These are phyloP conservation scores for Nasonia longicornis DNA, from an alignment of 1,140 invertebrate genomes.

Conservation along the genomic window DNA sequence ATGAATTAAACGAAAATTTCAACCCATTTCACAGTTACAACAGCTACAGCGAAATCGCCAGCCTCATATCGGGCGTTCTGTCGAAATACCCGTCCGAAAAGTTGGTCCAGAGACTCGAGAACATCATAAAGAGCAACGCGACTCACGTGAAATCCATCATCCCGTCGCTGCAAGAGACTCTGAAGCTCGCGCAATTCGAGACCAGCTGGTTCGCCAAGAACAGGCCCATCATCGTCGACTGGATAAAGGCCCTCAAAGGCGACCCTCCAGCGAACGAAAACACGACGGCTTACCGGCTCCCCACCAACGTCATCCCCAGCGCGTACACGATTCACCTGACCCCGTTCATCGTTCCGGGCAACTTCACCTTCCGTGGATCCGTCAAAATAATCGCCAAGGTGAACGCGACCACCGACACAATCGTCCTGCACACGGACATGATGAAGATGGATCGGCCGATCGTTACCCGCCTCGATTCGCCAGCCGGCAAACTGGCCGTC, in stretches of 20 bases:
- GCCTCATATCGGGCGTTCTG: slow-evolving; percentile 49
- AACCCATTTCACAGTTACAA: slow-evolving; percentile 51
- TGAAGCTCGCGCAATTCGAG: slow-evolving; percentile 52
- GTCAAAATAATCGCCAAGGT: slow-evolving; percentile 67
- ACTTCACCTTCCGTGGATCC: slow-evolving; percentile 69
- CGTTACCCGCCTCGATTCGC: background rate
- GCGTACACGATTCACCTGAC: slow-evolving; percentile 47
- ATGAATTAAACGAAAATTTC: background rate
- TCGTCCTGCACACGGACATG: slow-evolving; percentile 70
- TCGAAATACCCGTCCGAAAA: slow-evolving; percentile 50
- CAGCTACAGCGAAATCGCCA: slow-evolving; percentile 43
- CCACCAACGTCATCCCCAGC: slow-evolving; percentile 48
- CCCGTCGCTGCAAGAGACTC: background rate
- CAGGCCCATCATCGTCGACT: slow-evolving; percentile 38
- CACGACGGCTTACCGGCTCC: slow-evolving; percentile 50
- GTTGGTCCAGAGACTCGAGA: slow-evolving; percentile 48
- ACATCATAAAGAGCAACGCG: slow-evolving; percentile 42
- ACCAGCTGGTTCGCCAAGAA: slow-evolving; percentile 45
- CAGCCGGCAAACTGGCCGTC: background rate
- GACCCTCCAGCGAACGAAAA: slow-evolving; percentile 29
- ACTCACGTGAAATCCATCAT: background rate
- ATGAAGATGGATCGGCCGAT: slow-evolving; percentile 10
- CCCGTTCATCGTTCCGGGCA: slow-evolving; percentile 29
- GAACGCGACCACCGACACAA: slow-evolving; percentile 60
- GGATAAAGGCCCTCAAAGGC: slow-evolving; percentile 35